A percentile compares a stretch with the other conserved stretches of the same genome.
Conservation (phyloP, 2,888 invertebrate species). For the Galerucella nymphaeae region DNA sequence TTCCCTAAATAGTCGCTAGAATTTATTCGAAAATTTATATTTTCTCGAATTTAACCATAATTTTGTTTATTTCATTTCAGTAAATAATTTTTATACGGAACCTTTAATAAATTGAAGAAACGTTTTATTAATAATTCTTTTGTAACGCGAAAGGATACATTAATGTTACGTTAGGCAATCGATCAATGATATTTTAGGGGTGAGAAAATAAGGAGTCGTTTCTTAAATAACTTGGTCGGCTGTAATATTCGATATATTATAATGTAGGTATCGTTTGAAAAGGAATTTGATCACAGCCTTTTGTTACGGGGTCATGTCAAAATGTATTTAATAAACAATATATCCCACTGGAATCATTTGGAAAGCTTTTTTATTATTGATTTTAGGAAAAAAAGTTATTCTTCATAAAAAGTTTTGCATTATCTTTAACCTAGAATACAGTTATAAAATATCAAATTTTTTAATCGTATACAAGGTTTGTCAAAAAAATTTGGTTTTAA, state of each 20-base stretch:
- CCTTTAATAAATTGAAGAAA: slow-evolving; percentile 5
- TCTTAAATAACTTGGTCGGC: neutral
- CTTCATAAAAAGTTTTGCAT: too few relatives aligned
- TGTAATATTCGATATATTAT: slow-evolving; percentile 14
- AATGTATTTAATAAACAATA: neutral
- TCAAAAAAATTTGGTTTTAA: too few relatives aligned
- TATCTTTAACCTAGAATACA: too few relatives aligned
- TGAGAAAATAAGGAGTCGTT: neutral
- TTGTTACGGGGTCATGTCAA: slow-evolving; percentile 1
- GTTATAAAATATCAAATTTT: too few relatives aligned
- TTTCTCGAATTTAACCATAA: neutral
- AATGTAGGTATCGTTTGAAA: neutral
- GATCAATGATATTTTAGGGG: neutral
- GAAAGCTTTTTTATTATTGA: too few relatives aligned
- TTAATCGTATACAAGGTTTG: too few relatives aligned
- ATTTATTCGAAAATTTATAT: slow-evolving; percentile 13
- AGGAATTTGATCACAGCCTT: neutral
- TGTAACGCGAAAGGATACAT: slow-evolving; percentile 11
- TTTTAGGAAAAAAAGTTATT: too few relatives aligned
- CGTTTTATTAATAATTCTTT: slow-evolving; percentile 8
- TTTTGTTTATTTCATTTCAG: neutral
- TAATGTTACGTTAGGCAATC: slow-evolving; percentile 1
- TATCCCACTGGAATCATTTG: too few relatives aligned
- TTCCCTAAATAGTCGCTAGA: slow-evolving; percentile 35
- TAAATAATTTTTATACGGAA: neutral